phyloP scores from a whole-genome alignment of 2,113 vertebrate species.

The Colistium nudipinnis region DNA sequence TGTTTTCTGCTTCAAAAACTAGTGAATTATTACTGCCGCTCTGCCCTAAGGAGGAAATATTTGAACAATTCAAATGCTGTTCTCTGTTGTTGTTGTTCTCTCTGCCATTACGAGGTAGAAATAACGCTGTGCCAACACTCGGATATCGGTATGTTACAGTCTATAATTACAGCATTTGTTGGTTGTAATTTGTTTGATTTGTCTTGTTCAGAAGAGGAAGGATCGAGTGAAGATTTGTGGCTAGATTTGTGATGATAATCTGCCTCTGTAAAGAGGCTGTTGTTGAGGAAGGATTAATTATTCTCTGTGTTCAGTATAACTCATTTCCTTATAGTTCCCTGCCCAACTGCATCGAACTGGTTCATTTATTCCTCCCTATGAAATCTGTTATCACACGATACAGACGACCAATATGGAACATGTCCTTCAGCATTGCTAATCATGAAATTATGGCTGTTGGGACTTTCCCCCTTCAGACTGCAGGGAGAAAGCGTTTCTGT shows the following conservation, averaged over 20 bases:
- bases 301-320: conserved; percentile 46
- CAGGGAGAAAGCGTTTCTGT: conserved; percentile 35
- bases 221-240: conserved; percentile 11
- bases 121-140: neutral
- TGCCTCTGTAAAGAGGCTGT: conserved; percentile 27
- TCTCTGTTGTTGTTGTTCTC: conserved; percentile 25
- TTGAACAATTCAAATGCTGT: conserved; percentile 47
- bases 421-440: conserved; percentile 52
- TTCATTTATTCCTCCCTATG: conserved; percentile 51
- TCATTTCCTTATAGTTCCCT: conserved; percentile 41
- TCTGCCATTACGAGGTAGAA: conserved; percentile 3
- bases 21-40: conserved; percentile 52
- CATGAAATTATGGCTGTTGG: conserved; percentile 45
- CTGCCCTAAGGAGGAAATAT: conserved; percentile 42
- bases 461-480: conserved; percentile 35
- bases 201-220: conserved; percentile 31
- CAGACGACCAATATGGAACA: conserved; percentile 42
- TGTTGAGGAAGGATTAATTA: conserved; percentile 51
- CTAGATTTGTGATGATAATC: conserved; percentile 33
- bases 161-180: conserved; percentile 10
- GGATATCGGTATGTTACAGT: conserved; percentile 2
- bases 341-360: conserved; percentile 50
- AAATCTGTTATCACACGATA: conserved; percentile 57
- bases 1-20: conserved; percentile 32
- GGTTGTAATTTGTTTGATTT: conserved; percentile 29